Conservation (phyloP, 2,797 vertebrate genomes). For the Muscicapa striata region DNA sequence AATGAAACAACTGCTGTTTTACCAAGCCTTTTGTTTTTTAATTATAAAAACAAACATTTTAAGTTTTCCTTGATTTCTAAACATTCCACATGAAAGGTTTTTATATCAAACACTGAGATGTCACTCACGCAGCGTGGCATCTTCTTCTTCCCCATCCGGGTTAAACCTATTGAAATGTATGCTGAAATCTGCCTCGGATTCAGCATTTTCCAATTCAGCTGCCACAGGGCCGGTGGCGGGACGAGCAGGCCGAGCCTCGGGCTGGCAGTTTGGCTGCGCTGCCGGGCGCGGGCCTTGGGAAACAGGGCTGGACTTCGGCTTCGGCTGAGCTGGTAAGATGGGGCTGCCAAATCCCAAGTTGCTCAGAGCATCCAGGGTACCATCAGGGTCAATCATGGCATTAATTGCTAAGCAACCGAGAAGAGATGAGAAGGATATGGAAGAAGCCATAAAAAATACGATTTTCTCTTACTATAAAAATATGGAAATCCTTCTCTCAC, state of each 20-base stretch:
- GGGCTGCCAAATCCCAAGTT: slow-evolving; percentile 86
- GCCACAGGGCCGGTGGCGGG: slow-evolving; percentile 63
- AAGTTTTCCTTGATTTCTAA: slow-evolving; percentile 65
- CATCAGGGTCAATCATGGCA: slow-evolving; percentile 97
- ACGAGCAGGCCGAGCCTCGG: slow-evolving; percentile 69
- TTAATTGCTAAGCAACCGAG: slow-evolving; percentile 86
- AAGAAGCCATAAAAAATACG: neutral
- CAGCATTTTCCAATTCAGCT: slow-evolving; percentile 72
- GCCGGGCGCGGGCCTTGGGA: slow-evolving; percentile 71
- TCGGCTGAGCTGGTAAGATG: slow-evolving; percentile 77
- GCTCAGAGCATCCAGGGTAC: slow-evolving; percentile 92
- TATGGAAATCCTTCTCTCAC: neutral
- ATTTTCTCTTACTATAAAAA: neutral
- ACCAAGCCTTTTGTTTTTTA: slow-evolving; percentile 68
- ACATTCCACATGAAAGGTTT: slow-evolving; percentile 62
- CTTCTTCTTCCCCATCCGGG: slow-evolving; percentile 89
- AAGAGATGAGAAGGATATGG: neutral
- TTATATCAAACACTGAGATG: slow-evolving; percentile 29
- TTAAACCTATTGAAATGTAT: slow-evolving; percentile 87
- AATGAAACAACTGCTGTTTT: slow-evolving; percentile 67
- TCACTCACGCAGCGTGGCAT: slow-evolving; percentile 87
- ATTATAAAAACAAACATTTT: slow-evolving; percentile 55
- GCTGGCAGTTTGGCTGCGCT: slow-evolving; percentile 65
- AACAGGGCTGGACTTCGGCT: slow-evolving; percentile 78
- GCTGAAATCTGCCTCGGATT: slow-evolving; percentile 82